phyloP scores from a whole-genome alignment of 2,888 invertebrate genomes.

The Teinopalpus imperialis region DNA sequence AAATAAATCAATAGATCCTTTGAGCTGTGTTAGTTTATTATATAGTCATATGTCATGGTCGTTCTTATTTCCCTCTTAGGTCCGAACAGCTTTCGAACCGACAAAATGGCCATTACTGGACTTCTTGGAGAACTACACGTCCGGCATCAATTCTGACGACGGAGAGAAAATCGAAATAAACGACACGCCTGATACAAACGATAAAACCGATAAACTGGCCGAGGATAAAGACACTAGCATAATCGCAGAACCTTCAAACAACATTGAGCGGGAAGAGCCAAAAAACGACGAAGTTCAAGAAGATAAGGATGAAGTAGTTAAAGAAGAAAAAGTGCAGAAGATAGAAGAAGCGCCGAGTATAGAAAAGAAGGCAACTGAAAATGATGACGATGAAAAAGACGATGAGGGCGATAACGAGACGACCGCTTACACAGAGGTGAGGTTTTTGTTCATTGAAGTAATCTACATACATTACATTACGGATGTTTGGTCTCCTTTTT shows the following conservation, averaged over 20 bases:
- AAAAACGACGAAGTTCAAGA: slow-evolving; percentile 21
- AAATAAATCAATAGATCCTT: no score
- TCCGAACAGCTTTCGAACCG: slow-evolving; percentile 91
- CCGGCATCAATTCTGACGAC: slow-evolving; percentile 42
- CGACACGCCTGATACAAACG: slow-evolving; percentile 26
- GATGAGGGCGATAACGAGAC: slow-evolving; percentile 1
- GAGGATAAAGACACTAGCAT: slow-evolving; percentile 12
- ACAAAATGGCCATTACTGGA: slow-evolving; percentile 94
- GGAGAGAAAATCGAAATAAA: slow-evolving; percentile 34
- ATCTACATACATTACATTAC: no score
- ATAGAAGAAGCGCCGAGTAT: slow-evolving; percentile 55
- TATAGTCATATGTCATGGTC: no score
- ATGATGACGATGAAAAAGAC: slow-evolving; percentile 7
- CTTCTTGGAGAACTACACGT: no score
- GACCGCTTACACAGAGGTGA: slow-evolving; percentile 10
- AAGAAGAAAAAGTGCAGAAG: slow-evolving; percentile 16
- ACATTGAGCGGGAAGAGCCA: slow-evolving; percentile 14
- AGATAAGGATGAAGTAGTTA: slow-evolving; percentile 17
- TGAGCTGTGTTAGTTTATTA: no score
- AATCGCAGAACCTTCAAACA: slow-evolving; percentile 8
- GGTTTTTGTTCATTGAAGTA: not conserved
- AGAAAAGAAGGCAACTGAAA: slow-evolving; percentile 33
- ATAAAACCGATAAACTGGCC: slow-evolving; percentile 30
- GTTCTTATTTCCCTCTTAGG: slow-evolving; percentile 67
- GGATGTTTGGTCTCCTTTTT: no score